Evolutionary conservation across 2,888 invertebrate species (phyloP), one percentile per base, ranked within the genome.

Genomic region (Hirtodrosophila alboralis): DNA sequence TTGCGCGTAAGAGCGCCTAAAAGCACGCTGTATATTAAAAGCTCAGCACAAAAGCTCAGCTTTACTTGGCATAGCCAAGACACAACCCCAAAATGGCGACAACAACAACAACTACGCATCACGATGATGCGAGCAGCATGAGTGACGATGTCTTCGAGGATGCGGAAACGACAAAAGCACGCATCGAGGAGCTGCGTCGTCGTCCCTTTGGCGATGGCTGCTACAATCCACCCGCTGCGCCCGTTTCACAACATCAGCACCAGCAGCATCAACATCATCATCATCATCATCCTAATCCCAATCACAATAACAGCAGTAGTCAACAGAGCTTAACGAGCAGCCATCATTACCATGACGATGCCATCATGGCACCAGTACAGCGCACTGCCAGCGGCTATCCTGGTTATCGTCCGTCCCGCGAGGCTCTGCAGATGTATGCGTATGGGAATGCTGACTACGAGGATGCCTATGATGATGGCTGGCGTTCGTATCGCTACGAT

Each of bases 101-200:
- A 49, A 54, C 53, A 38, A 60, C 69, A 28, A 30, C 56, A 43
- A 21, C 75, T 10, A 38, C 62, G 26, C 75, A 58, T 41, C 83
- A 59, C 34, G 95, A 95, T 76, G 95, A 96, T 90, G 95, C 94
- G 83, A 78, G 88, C 44, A 90, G 90, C 75, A 95, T 96, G 93
- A 95, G 95, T 86, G 96, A 96, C 90, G 96, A 96, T 90, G 96
- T 96, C 44, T 96, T 96, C 84, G 95, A 95, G 87, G 93, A 93
- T 33, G 91, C 92, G 21, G 92, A 92, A 65, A 90, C 91, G 30
- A 90, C 90, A 14, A 87, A 88, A 37, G 84, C 84, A 16, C 88
- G 90, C 57, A 76, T 88, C 21, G 87, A 89, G 45, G 88, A 88
- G 43, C 64, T 86, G 58, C 87, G 78, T 23, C 86, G 71, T n/a